Conservation (phyloP, 2,888 invertebrate species). For the Biston betularia region DNA sequence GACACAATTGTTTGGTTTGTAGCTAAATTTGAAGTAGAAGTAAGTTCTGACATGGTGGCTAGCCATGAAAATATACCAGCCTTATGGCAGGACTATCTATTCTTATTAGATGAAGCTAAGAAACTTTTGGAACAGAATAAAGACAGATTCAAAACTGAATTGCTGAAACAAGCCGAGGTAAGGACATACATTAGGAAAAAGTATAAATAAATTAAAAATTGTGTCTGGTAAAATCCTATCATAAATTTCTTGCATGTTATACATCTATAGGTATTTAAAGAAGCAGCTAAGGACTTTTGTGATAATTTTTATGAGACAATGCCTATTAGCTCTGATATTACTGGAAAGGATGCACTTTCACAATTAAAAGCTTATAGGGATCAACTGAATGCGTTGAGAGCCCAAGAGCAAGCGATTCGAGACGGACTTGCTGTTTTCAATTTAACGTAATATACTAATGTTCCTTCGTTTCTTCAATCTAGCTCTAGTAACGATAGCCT, state of each 20-base stretch:
- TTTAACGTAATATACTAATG: constrained; percentile 78
- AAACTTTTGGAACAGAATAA: constrained; percentile 90
- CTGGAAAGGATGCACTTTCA: constrained; percentile 84
- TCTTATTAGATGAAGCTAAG: constrained; percentile 89
- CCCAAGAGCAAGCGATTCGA: constrained; percentile 88
- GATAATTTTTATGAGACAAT: constrained; percentile 89
- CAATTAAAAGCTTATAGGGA: constrained; percentile 84
- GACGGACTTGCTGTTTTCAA: constrained; percentile 92
- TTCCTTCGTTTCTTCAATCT: neutral
- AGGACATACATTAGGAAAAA: too few species aligned
- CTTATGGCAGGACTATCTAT: constrained; percentile 90
- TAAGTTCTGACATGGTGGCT: constrained; percentile 86
- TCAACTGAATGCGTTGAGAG: constrained; percentile 85
- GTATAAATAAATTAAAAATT: constrained; percentile 13
- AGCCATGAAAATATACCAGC: constrained; percentile 86
- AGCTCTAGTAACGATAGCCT: neutral
- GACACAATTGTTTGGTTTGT: constrained; percentile 25
- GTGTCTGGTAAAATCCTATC: neutral
- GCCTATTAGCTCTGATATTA: constrained; percentile 87
- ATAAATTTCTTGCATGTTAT: neutral
- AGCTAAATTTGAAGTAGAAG: constrained; percentile 91
- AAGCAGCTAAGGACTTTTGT: constrained; percentile 88
- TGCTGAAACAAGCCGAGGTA: constrained; percentile 90
- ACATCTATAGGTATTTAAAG: constrained; percentile 85
- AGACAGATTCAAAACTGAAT: constrained; percentile 89